Base-by-base conservation (phyloP, 2,888 invertebrate genomes). In the Drosophila rellima region DNA sequence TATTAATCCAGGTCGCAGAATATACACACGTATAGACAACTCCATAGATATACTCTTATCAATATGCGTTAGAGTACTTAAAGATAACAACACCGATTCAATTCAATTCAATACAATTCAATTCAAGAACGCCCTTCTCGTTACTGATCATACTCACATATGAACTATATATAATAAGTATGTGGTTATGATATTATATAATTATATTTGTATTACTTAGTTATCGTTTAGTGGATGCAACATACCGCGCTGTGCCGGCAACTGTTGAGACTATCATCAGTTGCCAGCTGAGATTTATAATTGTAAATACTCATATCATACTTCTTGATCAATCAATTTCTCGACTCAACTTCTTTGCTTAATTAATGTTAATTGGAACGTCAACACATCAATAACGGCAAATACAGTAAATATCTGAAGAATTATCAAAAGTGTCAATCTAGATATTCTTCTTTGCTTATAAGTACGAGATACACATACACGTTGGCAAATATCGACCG, bases 221-320 rank as follows among this genome's bases (percentile, higher is more conserved):
- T 69, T 86, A 86, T 84, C 76, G 47, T 89, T 74, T 83, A 89
- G 89, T 84, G 83, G 84, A 83, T 84, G 87, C 90, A 84, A 84
- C 81, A 86, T 84, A 84, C 84, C 84, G 84, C 84, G 90, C 84
- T 90, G 87, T 77, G 67, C 83, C 60, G 68, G 87, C 87, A 80
- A 48, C 52, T 57, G 71, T 62, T 70, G 69, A 47, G 51, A 42
- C 62, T 56, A 50, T 42, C 65, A 40, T 47, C 72, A 78, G 78
- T 77, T 85, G 89, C 88, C 72, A 70, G 89, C 37, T 82, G 76
- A 80, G 67, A 70, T 74, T 63, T 73, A 55, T 82, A 79, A 79
- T 78, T 70, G 50, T 70, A 78, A 62, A 70, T 48, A 62, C 50
- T 65, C 37, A 23, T 26, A 26, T 26, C 26, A 26, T 48, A 44